Conservation (phyloP, 2,888 invertebrate species). For the Ophion costatus region DNA sequence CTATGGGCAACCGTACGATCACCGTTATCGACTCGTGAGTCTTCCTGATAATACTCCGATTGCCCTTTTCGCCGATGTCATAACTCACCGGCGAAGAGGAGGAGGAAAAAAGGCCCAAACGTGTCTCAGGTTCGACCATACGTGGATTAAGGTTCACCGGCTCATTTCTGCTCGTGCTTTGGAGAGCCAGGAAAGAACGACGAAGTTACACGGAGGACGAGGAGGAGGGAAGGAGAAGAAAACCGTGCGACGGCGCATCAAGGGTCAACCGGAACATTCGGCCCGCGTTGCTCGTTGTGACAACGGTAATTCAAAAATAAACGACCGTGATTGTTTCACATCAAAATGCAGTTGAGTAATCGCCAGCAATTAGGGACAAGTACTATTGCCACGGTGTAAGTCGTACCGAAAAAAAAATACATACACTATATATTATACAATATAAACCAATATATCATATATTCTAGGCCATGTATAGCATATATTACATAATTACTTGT, state of each 20-base stretch:
- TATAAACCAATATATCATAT: too few relatives aligned
- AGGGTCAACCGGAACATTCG: constrained; percentile 33
- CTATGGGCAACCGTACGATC: constrained; percentile 38
- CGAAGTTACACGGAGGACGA: neutral
- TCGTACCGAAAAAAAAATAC: too few relatives aligned
- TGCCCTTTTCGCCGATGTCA: constrained; percentile 48
- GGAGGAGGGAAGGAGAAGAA: constrained; percentile 3
- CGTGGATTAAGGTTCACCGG: constrained; percentile 49
- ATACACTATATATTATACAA: too few relatives aligned
- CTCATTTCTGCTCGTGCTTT: constrained; percentile 16
- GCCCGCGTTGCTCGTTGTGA: constrained; percentile 32
- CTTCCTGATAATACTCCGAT: constrained; percentile 52
- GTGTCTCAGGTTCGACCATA: constrained; percentile 10
- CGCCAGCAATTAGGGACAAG: neutral
- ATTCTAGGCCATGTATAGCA: too few relatives aligned
- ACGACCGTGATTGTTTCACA: neutral
- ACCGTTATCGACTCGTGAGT: constrained; percentile 53
- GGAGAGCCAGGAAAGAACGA: constrained; percentile 18
- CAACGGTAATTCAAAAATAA: constrained; percentile 19
- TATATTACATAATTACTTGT: too few relatives aligned
- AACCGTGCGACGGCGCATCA: constrained; percentile 24
- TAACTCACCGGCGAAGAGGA: constrained; percentile 32
- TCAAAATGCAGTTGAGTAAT: neutral
- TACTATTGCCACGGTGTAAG: neutral
- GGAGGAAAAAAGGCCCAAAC: neutral